phyloP scores from a whole-genome alignment of 2,113 vertebrate genomes.

The Eonycteris spelaea region DNA sequence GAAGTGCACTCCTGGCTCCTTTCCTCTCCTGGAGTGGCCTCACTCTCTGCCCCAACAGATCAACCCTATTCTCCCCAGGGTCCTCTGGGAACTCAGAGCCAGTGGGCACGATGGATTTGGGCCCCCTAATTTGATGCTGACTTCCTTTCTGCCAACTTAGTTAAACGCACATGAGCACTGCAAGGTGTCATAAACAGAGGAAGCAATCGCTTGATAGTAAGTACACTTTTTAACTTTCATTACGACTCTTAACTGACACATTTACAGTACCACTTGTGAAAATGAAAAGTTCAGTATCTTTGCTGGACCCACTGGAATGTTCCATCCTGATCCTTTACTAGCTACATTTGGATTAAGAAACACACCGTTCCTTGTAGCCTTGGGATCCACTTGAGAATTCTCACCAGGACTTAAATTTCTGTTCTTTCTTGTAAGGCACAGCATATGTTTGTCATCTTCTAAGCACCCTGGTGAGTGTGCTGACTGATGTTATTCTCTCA shows the following conservation, averaged over 20 bases:
- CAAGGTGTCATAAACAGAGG: not conserved
- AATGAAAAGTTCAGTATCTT: not conserved
- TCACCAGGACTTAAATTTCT: not conserved
- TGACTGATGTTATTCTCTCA: not conserved
- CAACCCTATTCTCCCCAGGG: not conserved
- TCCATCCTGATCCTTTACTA: not conserved
- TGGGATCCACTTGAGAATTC: not conserved
- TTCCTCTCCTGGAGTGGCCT: not conserved
- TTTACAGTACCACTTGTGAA: not conserved
- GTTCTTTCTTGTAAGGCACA: not conserved
- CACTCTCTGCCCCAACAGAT: not conserved
- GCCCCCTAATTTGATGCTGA: not conserved
- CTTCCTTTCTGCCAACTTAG: not conserved
- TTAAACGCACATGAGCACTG: not conserved
- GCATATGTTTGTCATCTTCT: accelerated
- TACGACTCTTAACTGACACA: not conserved
- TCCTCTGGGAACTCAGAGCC: not conserved
- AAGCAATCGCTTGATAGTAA: not conserved
- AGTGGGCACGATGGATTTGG: not conserved
- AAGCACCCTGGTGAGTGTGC: not conserved
- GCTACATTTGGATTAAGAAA: not conserved
- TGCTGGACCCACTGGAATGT: not conserved
- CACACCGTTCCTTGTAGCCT: not conserved
- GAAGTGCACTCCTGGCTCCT: not conserved
- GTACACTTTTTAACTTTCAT: not conserved